phyloP scores from a whole-genome alignment of 2,888 invertebrate species.

The Coecobrya sp. region DNA sequence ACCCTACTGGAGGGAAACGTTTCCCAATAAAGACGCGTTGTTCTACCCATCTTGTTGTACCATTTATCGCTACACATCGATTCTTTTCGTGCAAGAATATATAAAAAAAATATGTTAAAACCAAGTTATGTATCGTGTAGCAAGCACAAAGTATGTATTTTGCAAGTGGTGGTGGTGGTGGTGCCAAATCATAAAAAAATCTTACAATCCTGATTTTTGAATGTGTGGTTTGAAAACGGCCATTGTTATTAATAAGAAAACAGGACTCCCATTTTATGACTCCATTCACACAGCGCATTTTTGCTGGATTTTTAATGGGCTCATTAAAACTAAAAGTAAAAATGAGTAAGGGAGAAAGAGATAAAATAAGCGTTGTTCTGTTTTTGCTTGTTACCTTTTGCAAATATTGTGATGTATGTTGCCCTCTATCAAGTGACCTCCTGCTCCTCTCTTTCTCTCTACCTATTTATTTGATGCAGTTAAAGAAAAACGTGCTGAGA shows the following conservation, averaged over 20 bases:
- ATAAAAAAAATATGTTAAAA: not conserved
- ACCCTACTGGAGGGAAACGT: conserved; percentile 41
- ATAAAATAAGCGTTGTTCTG: conserved; percentile 45
- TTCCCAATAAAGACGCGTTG: not conserved
- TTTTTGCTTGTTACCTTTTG: conserved; percentile 27
- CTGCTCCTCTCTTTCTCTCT: conserved; percentile 20
- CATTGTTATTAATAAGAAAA: conserved; percentile 18
- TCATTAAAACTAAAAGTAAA: conserved; percentile 65
- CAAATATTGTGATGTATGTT: conserved; percentile 11
- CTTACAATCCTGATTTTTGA: not conserved
- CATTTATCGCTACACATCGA: not conserved
- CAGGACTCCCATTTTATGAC: conserved; percentile 47
- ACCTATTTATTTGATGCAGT: conserved; percentile 21
- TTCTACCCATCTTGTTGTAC: not conserved
- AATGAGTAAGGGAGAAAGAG: conserved; percentile 41
- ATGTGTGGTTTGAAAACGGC: not conserved
- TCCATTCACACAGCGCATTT: conserved; percentile 40
- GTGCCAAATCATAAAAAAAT: not conserved
- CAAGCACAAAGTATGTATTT: no score
- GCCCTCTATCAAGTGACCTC: conserved; percentile 49
- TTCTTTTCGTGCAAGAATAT: not conserved
- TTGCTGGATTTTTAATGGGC: conserved; percentile 66
- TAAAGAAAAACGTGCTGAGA: conserved; percentile 46
- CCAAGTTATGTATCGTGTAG: not conserved
- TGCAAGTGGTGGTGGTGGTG: no score